These are phyloP conservation scores for Scolopax bukidnonensis DNA, from an alignment of 2,797 vertebrate genomes.

Conservation along the genomic window DNA sequence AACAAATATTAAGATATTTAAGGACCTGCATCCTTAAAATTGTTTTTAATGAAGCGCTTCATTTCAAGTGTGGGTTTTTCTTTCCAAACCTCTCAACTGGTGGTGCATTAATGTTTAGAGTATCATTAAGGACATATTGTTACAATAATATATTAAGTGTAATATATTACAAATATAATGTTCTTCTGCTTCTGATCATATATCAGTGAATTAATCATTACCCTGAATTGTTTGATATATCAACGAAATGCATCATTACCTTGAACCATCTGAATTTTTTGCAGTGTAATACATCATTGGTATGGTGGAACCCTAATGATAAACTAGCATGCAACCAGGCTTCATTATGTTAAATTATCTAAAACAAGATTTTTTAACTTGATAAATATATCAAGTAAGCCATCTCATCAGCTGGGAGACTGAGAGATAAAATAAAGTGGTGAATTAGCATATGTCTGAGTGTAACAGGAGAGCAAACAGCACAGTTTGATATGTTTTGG, in stretches of 20 bases:
- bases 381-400: constrained; percentile 16
- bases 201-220: constrained; percentile 26
- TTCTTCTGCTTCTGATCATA: constrained; percentile 5
- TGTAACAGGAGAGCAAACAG: neutral
- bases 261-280: constrained; percentile 19
- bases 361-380: constrained; percentile 11
- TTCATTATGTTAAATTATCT: constrained; percentile 46
- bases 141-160: neutral
- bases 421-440: neutral
- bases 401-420: neutral
- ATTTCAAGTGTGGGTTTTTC: neutral
- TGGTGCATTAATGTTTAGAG: neutral
- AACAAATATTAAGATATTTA: neutral
- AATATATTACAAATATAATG: neutral
- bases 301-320: neutral
- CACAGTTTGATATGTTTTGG: neutral
- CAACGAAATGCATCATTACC: constrained; percentile 32
- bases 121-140: neutral
- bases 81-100: neutral
- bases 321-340: neutral
- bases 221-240: neutral
- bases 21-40: neutral
- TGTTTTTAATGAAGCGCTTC: neutral
- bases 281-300: neutral
- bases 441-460: neutral